Base-by-base conservation (phyloP, 2,888 invertebrate species). In the Apamea epomidion region DNA sequence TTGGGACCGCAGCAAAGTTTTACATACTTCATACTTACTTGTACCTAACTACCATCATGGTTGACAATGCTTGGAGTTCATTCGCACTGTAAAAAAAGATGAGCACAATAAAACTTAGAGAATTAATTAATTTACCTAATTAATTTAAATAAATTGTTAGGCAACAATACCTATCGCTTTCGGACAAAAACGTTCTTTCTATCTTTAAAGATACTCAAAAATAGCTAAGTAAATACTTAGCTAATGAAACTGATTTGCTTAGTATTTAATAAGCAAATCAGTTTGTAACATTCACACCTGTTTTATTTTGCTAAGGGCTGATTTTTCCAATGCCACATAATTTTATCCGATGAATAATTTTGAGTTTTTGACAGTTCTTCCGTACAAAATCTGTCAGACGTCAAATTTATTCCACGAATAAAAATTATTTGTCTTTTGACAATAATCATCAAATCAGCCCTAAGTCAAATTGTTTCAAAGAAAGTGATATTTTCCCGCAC, bases 61-160 rank as follows among this genome's bases (percentile, higher is more conserved):
- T 48, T 81, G n/a, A 67, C 70, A 81, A 83, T 51, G 42, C 48
- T 82, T 65, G 37, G 32, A 83, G 76, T 60, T 82, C 16, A 70
- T 83, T 82, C 1, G 12, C 64, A n/a, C n/a, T 58, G 6, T 51
- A 32, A 48, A 75, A 74, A 21, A 51, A 45, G 10, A 32, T 58
- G 25, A 58, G 45, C 68, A 62, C 18, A 25, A 45, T 62, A 3
- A 3, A 37, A 48, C 25, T 64, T n/a, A 62, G 18, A 54, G 0
- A 25, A 65, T 10, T 81, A 45, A 25, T 65, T 2, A 18, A 12
- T 62, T 45, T 29, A 45, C 14, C 6, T n/a, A 42, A 29, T 25
- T 73, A 42, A 37, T 29, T 60, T 29, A 45, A 62, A 45, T 12
- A 42, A 42, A 42, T 58, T 10, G 14, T 45, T 18, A 29, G 2